phyloP scores from a whole-genome alignment of 2,888 invertebrate genomes.

The Hirudinaria manillensis region DNA sequence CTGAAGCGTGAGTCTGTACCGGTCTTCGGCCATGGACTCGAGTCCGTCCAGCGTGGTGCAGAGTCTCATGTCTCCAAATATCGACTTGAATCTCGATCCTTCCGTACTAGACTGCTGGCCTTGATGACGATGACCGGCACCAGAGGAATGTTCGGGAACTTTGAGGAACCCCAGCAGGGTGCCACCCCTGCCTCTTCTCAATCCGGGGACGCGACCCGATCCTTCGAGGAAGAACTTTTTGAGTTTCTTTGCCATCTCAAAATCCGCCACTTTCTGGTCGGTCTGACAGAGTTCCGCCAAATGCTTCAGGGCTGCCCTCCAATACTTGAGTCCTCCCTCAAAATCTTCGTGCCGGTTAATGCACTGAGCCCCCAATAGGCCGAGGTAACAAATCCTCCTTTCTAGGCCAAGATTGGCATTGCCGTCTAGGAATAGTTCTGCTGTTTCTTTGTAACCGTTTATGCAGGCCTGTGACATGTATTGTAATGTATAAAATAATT shows the following conservation, averaged over 20 bases:
- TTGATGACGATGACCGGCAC: background rate
- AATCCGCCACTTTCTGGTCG: too few species aligned
- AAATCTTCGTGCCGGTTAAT: conserved; percentile 34
- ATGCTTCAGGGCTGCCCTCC: conserved; percentile 30
- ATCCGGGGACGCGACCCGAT: too few species aligned
- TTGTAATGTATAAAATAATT: too few species aligned
- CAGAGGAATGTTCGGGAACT: conserved; percentile 7
- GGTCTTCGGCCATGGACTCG: conserved; percentile 40
- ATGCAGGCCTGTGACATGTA: conserved; percentile 26
- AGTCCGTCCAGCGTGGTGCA: conserved; percentile 42
- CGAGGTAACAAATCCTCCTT: conserved; percentile 31
- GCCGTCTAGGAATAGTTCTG: conserved; percentile 32
- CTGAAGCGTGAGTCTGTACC: conserved; percentile 60
- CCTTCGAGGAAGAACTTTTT: background rate
- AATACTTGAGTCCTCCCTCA: conserved; percentile 30
- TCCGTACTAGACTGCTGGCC: background rate
- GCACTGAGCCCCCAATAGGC: conserved; percentile 36
- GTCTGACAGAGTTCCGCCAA: background rate
- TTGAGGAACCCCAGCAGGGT: background rate
- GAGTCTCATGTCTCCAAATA: conserved; percentile 40
- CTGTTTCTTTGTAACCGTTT: conserved; percentile 30
- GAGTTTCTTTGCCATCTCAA: background rate
- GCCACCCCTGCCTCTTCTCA: too few species aligned
- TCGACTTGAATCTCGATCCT: conserved; percentile 4
- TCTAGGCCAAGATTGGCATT: conserved; percentile 21